Base-by-base conservation (phyloP, 2,888 invertebrate species). In the Hypolimnas misippus region DNA sequence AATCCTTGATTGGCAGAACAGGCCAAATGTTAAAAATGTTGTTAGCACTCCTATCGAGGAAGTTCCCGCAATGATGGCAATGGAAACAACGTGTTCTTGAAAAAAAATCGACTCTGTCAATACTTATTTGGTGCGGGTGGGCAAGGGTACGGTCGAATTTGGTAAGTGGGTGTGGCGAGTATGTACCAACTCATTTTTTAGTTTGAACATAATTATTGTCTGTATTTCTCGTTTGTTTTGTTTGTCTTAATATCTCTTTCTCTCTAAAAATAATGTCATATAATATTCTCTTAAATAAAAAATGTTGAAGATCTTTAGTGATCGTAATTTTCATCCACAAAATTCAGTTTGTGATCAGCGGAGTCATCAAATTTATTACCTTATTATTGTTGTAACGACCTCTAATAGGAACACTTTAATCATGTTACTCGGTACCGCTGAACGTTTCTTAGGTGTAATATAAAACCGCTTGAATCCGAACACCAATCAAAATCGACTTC, bases 401-500 rank as follows among this genome's bases (percentile, higher is more conserved):
- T 65, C 57, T 67, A 69, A 69, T 67, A 63, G 67, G 63, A 65
- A 51, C 62, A 65, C 65, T 65, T 69, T 69, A 67, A 66, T 67
- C 67, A 69, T 69, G 67, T 67, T 67, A 67, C 67, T 67, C 67
- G 65, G 50, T 67, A 65, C 56, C 53, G 61, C 64, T 66, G 66
- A 62, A 63, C 67, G 70, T 70, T 65, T 66, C 66, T 70, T 66
- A 74, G 72, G 75, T 72, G 78, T 76, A 82, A 83, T 87, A 87
- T 84, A 86, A 86, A 87, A 76, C 82, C 80, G 81, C 81, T 84
- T 79, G 79, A 76, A 73, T 71, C 73, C 68, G 76, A 77, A 77
- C 79, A 84, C 86, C 85, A 88, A 89, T 89, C 89, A 84, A 84
- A 84, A 84, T 79, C 81, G 73, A 77, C 82, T 81, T 76, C 82